Conservation (phyloP, 2,888 invertebrate species). For the Ryuthela nishihirai region DNA sequence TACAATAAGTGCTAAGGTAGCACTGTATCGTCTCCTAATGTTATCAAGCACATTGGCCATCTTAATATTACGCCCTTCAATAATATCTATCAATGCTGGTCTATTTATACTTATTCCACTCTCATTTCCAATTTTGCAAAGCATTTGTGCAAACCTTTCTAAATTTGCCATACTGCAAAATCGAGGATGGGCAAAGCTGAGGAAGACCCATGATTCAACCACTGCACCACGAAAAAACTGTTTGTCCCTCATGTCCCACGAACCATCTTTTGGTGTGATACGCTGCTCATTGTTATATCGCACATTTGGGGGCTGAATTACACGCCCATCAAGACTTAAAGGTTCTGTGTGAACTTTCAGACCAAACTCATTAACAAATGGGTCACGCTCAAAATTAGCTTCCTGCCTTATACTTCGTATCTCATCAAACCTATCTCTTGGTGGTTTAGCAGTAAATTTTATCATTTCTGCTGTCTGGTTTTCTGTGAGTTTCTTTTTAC, state of each 20-base stretch:
- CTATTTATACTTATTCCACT: constrained; percentile 13
- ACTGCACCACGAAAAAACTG: constrained; percentile 28
- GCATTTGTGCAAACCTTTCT: constrained; percentile 16
- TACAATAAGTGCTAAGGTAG: constrained; percentile 21
- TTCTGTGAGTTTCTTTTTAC: constrained; percentile 32
- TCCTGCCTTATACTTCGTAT: constrained; percentile 7
- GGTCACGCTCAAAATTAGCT: constrained; percentile 3
- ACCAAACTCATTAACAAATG: constrained; percentile 32
- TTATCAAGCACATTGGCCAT: constrained; percentile 2
- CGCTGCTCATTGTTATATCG: constrained; percentile 15
- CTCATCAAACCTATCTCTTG: constrained; percentile 25
- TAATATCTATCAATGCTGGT: constrained; percentile 7
- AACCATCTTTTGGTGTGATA: constrained; percentile 34
- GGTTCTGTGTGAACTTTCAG: constrained; percentile 29
- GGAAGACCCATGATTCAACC: constrained; percentile 20
- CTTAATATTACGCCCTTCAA: neutral
- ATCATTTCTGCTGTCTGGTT: constrained; percentile 37
- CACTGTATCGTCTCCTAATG: neutral
- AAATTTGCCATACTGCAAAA: constrained; percentile 3
- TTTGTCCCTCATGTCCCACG: constrained; percentile 33
- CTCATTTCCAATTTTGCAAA: constrained; percentile 12
- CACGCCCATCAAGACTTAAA: constrained; percentile 29
- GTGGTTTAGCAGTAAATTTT: constrained; percentile 25
- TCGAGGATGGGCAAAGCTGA: constrained; percentile 19
- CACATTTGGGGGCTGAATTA: constrained; percentile 35